Conservation (phyloP, 2,113 vertebrate genomes). For the Pholis gunnellus region DNA sequence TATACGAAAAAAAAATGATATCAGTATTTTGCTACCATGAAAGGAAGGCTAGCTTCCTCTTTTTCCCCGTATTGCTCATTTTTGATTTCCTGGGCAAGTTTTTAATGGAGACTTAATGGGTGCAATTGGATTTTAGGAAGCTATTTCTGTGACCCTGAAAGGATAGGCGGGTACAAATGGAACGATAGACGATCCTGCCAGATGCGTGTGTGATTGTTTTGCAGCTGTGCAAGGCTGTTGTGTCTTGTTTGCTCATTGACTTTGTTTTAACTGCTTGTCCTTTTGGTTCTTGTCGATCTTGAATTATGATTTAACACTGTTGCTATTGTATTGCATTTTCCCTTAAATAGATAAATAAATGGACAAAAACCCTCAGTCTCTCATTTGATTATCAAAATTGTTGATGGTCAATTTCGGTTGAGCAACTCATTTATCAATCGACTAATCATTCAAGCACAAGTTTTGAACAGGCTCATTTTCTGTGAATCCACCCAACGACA, state of each 20-base stretch:
- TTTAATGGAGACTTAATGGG: constrained; percentile 37
- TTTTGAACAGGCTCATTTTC: background rate
- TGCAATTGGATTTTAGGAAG: constrained; percentile 14
- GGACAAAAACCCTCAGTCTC: background rate
- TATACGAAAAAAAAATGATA: background rate
- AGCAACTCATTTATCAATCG: background rate
- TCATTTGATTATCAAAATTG: background rate
- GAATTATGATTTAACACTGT: background rate
- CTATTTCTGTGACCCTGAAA: constrained; percentile 19
- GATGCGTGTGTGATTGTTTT: background rate
- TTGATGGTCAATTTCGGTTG: background rate
- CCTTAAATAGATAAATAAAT: background rate
- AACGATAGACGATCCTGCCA: constrained; percentile 10
- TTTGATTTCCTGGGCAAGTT: constrained; percentile 24
- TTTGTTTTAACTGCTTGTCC: constrained; percentile 13
- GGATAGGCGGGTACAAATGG: constrained; percentile 7
- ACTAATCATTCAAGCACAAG: background rate
- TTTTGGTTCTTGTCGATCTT: background rate
- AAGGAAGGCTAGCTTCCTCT: constrained; percentile 3
- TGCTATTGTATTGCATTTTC: background rate
- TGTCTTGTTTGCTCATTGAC: background rate
- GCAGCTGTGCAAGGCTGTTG: background rate
- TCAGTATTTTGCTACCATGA: background rate
- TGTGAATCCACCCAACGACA: background rate
- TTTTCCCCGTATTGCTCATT: background rate